A percentile compares a stretch with the other conserved stretches of the same genome.
phyloP scores from a whole-genome alignment of 2,888 invertebrate genomes.

The Diadromus collaris region DNA sequence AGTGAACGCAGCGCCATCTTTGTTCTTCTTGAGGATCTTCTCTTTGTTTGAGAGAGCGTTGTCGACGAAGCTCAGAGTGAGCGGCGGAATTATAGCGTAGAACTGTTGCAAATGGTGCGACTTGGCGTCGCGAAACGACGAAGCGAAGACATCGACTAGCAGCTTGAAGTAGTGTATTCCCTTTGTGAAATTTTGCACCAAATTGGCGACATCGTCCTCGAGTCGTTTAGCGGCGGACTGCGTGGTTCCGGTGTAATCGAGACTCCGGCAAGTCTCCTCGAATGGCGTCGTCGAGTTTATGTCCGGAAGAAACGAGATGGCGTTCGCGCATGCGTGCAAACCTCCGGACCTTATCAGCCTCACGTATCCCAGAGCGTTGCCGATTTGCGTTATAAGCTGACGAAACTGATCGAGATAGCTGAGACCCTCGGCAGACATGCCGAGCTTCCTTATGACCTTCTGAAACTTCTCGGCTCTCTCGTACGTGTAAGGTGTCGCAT shows the following conservation, averaged over 20 bases:
- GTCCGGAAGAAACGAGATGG: slow-evolving; percentile 94
- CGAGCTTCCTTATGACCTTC: slow-evolving; percentile 93
- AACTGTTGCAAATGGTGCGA: slow-evolving; percentile 96
- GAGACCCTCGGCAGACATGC: slow-evolving; percentile 89
- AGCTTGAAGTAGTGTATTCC: slow-evolving; percentile 95
- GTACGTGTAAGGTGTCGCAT: slow-evolving; percentile 89
- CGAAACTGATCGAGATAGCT: slow-evolving; percentile 97
- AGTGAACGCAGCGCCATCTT: slow-evolving; percentile 93
- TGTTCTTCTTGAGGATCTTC: slow-evolving; percentile 94
- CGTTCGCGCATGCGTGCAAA: slow-evolving; percentile 94
- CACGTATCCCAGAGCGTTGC: slow-evolving; percentile 97
- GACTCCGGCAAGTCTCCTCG: slow-evolving; percentile 84
- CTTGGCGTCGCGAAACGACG: slow-evolving; percentile 90
- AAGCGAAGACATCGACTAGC: slow-evolving; percentile 95
- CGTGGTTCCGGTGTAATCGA: slow-evolving; percentile 83
- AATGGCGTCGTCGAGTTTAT: slow-evolving; percentile 85
- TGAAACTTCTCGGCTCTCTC: slow-evolving; percentile 97
- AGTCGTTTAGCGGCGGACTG: slow-evolving; percentile 87
- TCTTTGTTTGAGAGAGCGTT: slow-evolving; percentile 96
- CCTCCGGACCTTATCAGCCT: slow-evolving; percentile 97
- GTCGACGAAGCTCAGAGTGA: slow-evolving; percentile 97
- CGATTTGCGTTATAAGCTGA: slow-evolving; percentile 95
- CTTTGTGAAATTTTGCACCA: slow-evolving; percentile 92
- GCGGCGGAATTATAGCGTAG: slow-evolving; percentile 95
- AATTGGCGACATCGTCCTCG: slow-evolving; percentile 88